A percentile compares a stretch with the other conserved stretches of the same genome.
These are phyloP conservation scores for Muscidifurax raptorellus DNA, from an alignment of 1,140 invertebrate genomes.

Conservation along the genomic window DNA sequence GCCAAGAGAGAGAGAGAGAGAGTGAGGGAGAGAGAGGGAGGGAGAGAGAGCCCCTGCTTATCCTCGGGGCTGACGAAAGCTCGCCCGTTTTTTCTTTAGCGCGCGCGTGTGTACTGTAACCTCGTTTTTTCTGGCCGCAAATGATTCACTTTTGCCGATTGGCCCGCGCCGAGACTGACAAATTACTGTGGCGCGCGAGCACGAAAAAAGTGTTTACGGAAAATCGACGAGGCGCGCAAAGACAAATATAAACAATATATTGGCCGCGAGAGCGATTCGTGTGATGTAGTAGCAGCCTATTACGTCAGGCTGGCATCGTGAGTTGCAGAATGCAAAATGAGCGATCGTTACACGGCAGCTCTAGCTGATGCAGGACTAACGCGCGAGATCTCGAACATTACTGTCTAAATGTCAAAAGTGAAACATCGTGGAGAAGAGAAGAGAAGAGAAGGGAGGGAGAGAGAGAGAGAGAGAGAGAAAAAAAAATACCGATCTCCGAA, in stretches of 20 bases:
- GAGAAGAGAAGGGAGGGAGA: no score
- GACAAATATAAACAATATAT: no score
- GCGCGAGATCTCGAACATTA: background rate
- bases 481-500: background rate
- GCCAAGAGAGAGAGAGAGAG: no score
- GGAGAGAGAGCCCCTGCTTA: conserved; percentile 14
- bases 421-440: background rate
- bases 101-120: no score
- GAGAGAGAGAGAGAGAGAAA: no score
- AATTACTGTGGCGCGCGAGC: no score
- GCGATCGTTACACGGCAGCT: background rate
- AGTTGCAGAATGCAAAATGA: conserved; percentile 23
- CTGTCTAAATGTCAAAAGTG: background rate
- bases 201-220: background rate
- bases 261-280: no score
- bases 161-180: no score
- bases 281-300: background rate
- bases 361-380: background rate
- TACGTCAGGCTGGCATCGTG: background rate
- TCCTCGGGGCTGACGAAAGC: background rate
- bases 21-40: no score
- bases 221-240: background rate
- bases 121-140: background rate
- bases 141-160: no score
- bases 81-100: background rate